Evolutionary conservation across 2,797 vertebrate species (phyloP), one percentile per base, ranked within the genome.

Genomic region (Rhinophrynus dorsalis): DNA sequence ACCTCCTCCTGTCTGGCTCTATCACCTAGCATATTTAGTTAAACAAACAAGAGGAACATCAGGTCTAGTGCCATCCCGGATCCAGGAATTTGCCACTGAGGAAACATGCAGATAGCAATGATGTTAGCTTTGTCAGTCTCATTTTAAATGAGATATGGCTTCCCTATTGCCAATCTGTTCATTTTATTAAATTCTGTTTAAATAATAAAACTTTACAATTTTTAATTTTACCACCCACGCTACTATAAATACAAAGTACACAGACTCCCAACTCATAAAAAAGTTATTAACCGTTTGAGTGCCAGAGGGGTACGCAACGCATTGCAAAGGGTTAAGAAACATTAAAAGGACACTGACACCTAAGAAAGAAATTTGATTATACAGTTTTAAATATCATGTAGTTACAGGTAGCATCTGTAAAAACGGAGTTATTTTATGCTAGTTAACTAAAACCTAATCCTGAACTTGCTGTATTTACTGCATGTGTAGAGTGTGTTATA

Each of bases 21-120:
- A 75, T 76, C 8, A 78, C 69, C 21, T 56, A 6, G 24, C 80
- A 69, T 75, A 64, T 88, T 86, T 80, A 78, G 82, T 81, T 89
- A 87, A 82, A 80, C 77, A 87, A 90, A 89, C 82, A 88, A 30
- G 62, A 84, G 78, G 77, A 30, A 0, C 74, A 42, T 81, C 54
- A 79, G 74, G 77, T 78, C 79, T 63, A 67, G 69, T 77, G 74
- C 15, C 67, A 62, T 12, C 77, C 77, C 20, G 10, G 76, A 81
- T 82, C 44, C 73, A 68, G 68, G 44, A 66, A 72, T 75, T 74
- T 75, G 80, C 78, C 47, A 78, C 44, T 65, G 78, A 81, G 80
- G 69, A 73, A 65, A 73, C 69, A 66, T 66, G 61, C 54, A 73
- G 61, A 65, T 73, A 33, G 54, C 40, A 58, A 57, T 73, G 61